Base-by-base conservation (phyloP, 2,888 invertebrate species). In the Caenorhabditis uteleia region DNA sequence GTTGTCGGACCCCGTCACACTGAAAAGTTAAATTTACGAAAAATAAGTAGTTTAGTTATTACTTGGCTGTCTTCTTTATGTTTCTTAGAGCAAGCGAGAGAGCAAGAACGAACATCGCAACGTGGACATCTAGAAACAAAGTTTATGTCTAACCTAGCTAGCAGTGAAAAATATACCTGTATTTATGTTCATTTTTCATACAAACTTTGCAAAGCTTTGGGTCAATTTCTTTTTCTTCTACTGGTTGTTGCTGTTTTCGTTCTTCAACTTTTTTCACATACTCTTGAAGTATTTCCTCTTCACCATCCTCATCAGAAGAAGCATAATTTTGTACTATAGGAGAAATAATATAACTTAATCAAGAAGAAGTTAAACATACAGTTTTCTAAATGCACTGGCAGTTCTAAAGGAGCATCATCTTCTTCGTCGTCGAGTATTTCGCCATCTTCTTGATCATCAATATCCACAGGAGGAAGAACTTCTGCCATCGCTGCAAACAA, bases 1-100 rank as follows among this genome's bases (percentile, higher is more conserved):
- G 60, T 7, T 66, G 62, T 2, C 76, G 67, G 8, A 74, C 62
- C 2, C 78, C 78, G 55, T 78, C 76, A 55, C 80, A 80, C 76
- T 78, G 36, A 67, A 73, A 49, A n/a, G n/a, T n/a, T n/a, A n/a
- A n/a, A n/a, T n/a, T n/a, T n/a, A n/a, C n/a, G n/a, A 27, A 29
- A 54, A 25, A 39, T 16, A 39, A 55, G 25, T 34, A 49, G 7
- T 12, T 16, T 38, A 38, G 39, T 26, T 10, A 64, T 55, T 21
- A 75, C 78, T 14, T 70, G 44, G 14, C 60, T 55, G 4, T 65
- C 68, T 10, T 45, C 62, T 56, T 80, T 80, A 58, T 80, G 80
- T 21, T 65, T 44, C 44, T 76, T 78, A 7, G 67, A 70, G 53
- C 80, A 80, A 5, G 53, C 66, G 0, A 80, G 51, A 3, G 77